Base-by-base conservation (phyloP, 2,888 invertebrate species). In the Vesta saturnalis region DNA sequence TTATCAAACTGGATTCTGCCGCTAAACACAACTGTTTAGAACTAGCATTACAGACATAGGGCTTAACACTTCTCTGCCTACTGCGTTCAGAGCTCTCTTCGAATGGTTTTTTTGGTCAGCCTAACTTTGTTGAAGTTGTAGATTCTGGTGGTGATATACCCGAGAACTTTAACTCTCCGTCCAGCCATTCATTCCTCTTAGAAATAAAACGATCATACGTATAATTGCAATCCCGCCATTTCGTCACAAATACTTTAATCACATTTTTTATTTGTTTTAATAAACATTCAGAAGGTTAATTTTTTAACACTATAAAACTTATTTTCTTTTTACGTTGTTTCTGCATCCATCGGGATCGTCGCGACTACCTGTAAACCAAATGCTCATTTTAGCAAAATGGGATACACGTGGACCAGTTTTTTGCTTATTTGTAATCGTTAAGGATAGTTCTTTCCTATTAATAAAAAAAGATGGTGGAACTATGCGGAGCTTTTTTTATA, bases 1-100 rank as follows among this genome's bases (percentile, higher is more conserved):
- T 65, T 12, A 65, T 23, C 43, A 65, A 60, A 22, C 47, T 65
- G 14, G 49, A 64, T 55, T 64, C 49, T 14, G 64, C 64, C 19
- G 59, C 59, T 19, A 49, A 60, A 52, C 12, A 54, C 10, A 19
- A 2, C 12, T 54, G 16, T 10, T 54, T 21, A 21, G 54, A 54
- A 21, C 12, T 12, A 4, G 5, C 6, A 4, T 16, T 10, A 16
- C 6, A 54, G 1, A 54, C 21, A 54, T 6, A n/a, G 3, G 21
- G 21, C 14, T 54, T 19, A 18, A 54, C 54, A 22, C 19, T 14
- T 12, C 22, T 12, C 12, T 21, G 54, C 21, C 12, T 54, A 22
- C 22, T 54, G 14, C 22, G 54, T n/a, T 22, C 2, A 54, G 21
- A 54, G 12, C 54, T n/a, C 21, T 54, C 22, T 22, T 22, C 16